Base-by-base conservation (phyloP, 2,888 invertebrate genomes). In the Mycalesis mineus region DNA sequence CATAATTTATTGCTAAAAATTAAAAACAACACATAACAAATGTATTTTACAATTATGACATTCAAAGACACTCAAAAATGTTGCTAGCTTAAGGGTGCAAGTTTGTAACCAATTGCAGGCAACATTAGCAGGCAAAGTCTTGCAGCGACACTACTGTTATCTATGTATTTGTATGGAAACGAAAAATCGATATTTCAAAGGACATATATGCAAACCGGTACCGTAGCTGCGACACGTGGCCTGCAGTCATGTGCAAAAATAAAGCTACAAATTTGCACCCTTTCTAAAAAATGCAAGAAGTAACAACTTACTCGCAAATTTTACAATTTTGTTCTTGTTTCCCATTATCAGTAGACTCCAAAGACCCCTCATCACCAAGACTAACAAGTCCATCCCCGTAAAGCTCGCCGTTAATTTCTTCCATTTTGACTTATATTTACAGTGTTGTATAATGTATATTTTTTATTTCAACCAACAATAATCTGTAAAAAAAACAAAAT, bases 1-100 rank as follows among this genome's bases (percentile, higher is more conserved):
- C 92, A 93, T 74, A 95, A 91, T 72, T 94, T 94, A 78, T 93
- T 92, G 76, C 93, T 94, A 74, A 66, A 91, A 86, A 60, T 54
- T 42, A 42, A 47, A 42, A 17, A 55, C 3, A 31, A 52, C 31
- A 47, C 14, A 14, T 1, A 44, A 13, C 29, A 29, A 28, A 8
- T n/a, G 17, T 37, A 8, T 8, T 13, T 37, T 8, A 33, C 8
- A 15, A 8, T n/a, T n/a, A n/a, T n/a, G n/a, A n/a, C n/a, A n/a
- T n/a, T n/a, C n/a, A n/a, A n/a, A n/a, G n/a, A n/a, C n/a, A n/a
- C n/a, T n/a, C n/a, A n/a, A n/a, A n/a, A n/a, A n/a, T n/a, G n/a
- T n/a, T n/a, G n/a, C n/a, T n/a, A n/a, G n/a, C n/a, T n/a, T n/a
- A n/a, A n/a, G n/a, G n/a, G n/a, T n/a, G n/a, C n/a, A n/a, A n/a